Evolutionary conservation across 2,888 invertebrate genomes (phyloP), one percentile per base, ranked within the genome.

Genomic region (Ligdia adustata): DNA sequence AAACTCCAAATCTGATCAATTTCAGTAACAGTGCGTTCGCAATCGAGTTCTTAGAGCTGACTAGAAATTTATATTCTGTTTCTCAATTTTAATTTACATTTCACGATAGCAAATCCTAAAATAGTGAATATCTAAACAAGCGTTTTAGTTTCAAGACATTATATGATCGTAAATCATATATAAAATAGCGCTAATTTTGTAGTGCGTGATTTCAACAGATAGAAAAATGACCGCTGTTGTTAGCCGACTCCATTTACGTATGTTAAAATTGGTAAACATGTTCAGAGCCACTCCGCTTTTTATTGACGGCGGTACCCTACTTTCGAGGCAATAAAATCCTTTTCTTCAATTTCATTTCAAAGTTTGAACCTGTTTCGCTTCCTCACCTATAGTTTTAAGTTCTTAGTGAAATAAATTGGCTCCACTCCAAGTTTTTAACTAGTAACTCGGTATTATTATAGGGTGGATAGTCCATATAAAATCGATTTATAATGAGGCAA

Each of bases 1-100:
- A 75, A 72, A 66, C 60, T 55, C 52, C 56, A 53, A 64, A 64
- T 64, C 57, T 55, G 50, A 55, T 56, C 42, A 62, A 50, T 49
- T 46, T 46, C 55, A 55, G 47, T 47, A 20, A 9, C 13, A 34
- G 24, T 33, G 26, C 26, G 16, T 24, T 9, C 35, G 7, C 44
- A 29, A 51, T 57, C 53, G 18, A 41, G 45, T 56, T 60, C 55
- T 38, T 46, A 35, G 9, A 12, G 38, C 28, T 26, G 26, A 33
- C 27, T 37, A 27, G 27, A 37, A 35, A 35, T 35, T 26, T 26
- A 37, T 37, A 37, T 27, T 37, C 27, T 26, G n/a, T 1, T 6
- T 22, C 7, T 7, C 2, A 37, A 26, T 32, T 29, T 26, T 4
- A 35, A 37, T 44, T 44, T 38, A 18, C 26, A 33, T 27, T 32